Percentiles rank a stretch among this genome's conserved stretches.
Conservation (phyloP, 1,140 invertebrate species). For the Frieseomelitta varia region DNA sequence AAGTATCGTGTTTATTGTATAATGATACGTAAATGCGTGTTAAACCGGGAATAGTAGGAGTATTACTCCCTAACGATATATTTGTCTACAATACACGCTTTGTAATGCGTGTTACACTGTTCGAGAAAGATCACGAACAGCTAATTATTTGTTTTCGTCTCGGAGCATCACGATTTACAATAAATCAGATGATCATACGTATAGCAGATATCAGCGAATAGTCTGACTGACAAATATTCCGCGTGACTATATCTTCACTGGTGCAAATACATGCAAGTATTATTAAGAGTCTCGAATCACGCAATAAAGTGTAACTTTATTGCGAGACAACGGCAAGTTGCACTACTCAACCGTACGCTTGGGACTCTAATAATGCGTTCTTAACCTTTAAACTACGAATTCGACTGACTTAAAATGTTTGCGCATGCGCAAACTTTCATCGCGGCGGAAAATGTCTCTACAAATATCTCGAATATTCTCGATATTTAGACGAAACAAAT, state of each 20-base stretch:
- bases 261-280: not conserved
- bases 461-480: conserved; percentile 20
- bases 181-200: not conserved
- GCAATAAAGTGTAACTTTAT: not conserved
- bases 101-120: not conserved
- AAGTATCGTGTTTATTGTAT: not conserved
- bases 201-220: not conserved
- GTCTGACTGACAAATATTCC: not conserved
- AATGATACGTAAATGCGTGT: not conserved
- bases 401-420: not conserved
- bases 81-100: not conserved
- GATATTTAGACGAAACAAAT: not conserved
- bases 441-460: not conserved
- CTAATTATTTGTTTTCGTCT: conserved; percentile 36
- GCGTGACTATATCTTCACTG: not conserved
- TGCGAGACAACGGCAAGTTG: not conserved
- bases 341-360: not conserved
- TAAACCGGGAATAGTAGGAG: not conserved
- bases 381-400: not conserved
- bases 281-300: not conserved
- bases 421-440: not conserved
- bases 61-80: not conserved
- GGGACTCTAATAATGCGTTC: too few species aligned
- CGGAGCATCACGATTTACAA: too few species aligned
- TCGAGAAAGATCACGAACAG: conserved; percentile 32